Evolutionary conservation across 1,140 invertebrate species (phyloP), one percentile per base, ranked within the genome.

Genomic region (Amyelois transitella): DNA sequence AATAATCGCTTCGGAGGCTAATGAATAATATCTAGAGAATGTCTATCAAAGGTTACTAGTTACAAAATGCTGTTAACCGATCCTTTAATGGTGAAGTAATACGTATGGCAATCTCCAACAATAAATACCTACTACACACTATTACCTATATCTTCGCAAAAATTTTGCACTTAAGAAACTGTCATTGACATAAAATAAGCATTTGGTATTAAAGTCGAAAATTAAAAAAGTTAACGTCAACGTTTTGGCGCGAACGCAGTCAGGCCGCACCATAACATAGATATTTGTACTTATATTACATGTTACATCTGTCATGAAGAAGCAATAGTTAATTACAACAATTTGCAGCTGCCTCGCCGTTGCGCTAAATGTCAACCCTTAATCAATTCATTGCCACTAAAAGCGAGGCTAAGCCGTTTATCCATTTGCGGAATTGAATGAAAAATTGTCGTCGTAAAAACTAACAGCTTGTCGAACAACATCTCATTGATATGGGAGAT

Each of bases 281-380:
- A n/a, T n/a, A n/a, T n/a, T n/a, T n/a, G n/a, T n/a, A n/a, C n/a
- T n/a, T n/a, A n/a, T n/a, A n/a, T n/a, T n/a, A 72, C 58, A 73
- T 55, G 66, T 55, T 53, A 71, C 78, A 81, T 80, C 81, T 84
- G 78, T 72, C 53, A 25, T 74, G 69, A 75, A 59, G 53, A 47
- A 14, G 32, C 18, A 73, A 76, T 62, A 56, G 67, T 59, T 72
- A 73, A 76, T 76, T 71, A 68, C 68, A 52, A 64, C 55, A 66
- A 69, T 69, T 75, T 60, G 77, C 81, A 84, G 76, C 78, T 84
- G 78, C 71, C 61, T 51, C 44, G 57, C 53, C 60, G 62, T 71
- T 67, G 43, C 64, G 62, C 65, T 79, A 81, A 84, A 84, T 84
- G 81, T 80, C 81, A 84, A 65, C 66, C 54, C 53, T 71, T 73